phyloP scores from a whole-genome alignment of 2,113 vertebrate species.

The Romanogobio albipinnatus region DNA sequence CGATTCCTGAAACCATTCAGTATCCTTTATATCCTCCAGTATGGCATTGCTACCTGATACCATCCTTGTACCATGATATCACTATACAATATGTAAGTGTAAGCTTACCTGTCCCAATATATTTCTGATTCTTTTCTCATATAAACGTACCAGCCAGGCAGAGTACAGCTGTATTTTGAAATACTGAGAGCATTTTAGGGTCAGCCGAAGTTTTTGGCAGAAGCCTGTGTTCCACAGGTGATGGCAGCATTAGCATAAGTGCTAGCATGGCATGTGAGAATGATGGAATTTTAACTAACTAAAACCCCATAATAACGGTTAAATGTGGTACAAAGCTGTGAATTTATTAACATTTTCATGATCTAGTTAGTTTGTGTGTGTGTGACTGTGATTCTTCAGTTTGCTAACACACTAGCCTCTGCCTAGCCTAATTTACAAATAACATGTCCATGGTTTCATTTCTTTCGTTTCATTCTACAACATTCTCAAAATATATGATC shows the following conservation, averaged over 20 bases:
- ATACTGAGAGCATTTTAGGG: neutral
- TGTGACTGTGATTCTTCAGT: conserved; percentile 26
- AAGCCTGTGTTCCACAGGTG: neutral
- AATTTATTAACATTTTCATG: neutral
- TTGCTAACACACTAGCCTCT: conserved; percentile 24
- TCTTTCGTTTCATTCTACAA: no score
- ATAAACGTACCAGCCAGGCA: neutral
- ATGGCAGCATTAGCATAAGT: neutral
- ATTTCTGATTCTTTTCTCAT: neutral
- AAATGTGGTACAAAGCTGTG: neutral
- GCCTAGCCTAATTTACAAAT: neutral
- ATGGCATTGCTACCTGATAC: neutral
- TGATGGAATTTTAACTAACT: no score
- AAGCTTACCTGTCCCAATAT: neutral
- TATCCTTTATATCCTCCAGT: neutral
- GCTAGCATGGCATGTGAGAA: neutral
- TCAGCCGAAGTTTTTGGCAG: conserved; percentile 54
- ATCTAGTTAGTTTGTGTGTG: neutral
- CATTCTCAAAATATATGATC: no score
- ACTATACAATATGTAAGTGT: no score
- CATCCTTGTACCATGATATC: neutral
- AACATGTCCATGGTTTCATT: neutral
- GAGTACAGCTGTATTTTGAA: neutral
- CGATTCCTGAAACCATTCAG: neutral
- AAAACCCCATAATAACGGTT: neutral